Evolutionary conservation across 1,140 invertebrate genomes (phyloP).

Genomic region (Holcopasites calliopsidis): DNA sequence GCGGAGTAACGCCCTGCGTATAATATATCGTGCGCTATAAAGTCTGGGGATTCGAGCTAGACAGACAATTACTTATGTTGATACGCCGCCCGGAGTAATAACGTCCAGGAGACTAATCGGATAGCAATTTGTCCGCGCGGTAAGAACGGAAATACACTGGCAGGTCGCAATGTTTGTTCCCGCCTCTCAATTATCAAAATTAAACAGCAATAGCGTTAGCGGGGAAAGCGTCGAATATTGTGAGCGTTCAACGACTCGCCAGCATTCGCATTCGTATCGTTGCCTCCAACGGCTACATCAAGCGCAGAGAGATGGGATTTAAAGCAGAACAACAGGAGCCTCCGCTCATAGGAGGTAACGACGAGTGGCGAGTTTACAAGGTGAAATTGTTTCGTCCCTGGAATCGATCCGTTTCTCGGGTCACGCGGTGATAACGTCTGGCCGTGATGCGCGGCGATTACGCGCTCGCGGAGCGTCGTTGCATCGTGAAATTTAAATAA

Average conservation of each 20-base stretch:
- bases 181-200: too few relatives aligned
- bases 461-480: slow-evolving; percentile 5
- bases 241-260: not conserved
- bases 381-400: not conserved
- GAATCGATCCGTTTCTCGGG: slow-evolving; percentile 11
- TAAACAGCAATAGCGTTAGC: too few relatives aligned
- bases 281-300: not conserved
- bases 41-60: not conserved
- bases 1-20: not conserved
- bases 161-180: too few relatives aligned
- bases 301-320: not conserved
- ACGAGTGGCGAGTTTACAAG: not conserved
- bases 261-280: slow-evolving; percentile 7
- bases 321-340: not conserved
- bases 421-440: slow-evolving; percentile 12
- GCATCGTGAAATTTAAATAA: slow-evolving; percentile 26
- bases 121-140: too few relatives aligned
- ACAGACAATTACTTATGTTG: not conserved
- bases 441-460: slow-evolving; percentile 13
- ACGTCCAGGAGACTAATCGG: not conserved
- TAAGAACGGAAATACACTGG: not conserved
- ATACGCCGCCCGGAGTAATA: not conserved
- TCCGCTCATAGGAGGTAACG: not conserved
- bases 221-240: too few relatives aligned
- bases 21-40: not conserved